Conservation (phyloP, 1,140 invertebrate species). For the Drosophila leontia region DNA sequence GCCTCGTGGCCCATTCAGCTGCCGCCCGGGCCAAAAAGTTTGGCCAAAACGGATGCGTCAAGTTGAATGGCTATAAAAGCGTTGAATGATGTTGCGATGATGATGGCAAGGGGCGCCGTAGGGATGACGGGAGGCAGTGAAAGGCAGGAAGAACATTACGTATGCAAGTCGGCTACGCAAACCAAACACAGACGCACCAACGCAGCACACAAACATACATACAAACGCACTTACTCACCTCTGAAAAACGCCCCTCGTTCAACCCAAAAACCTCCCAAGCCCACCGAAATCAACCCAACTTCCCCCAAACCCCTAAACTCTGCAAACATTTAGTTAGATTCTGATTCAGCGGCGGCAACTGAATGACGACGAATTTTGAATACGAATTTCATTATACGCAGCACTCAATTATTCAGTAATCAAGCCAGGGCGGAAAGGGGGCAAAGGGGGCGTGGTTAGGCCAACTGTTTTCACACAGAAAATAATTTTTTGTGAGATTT, state of each 20-base stretch:
- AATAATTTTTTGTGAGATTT: background rate
- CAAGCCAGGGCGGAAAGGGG: conserved; percentile 49
- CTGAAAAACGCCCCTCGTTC: conserved; percentile 12
- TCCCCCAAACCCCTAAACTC: conserved; percentile 21
- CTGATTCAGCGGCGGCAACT: conserved; percentile 44
- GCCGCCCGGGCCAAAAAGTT: conserved; percentile 60
- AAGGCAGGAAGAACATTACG: conserved; percentile 56
- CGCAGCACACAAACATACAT: conserved; percentile 24
- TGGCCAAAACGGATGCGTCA: conserved; percentile 75
- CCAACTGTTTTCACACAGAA: conserved; percentile 7
- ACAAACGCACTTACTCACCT: conserved; percentile 43
- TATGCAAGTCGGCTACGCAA: conserved; percentile 80
- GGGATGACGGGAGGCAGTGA: background rate
- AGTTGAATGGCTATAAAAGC: conserved; percentile 82
- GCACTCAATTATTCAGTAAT: conserved; percentile 83
- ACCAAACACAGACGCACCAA: conserved; percentile 58
- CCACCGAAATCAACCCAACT: background rate
- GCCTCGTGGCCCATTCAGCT: conserved; percentile 40
- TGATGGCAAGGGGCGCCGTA: conserved; percentile 5
- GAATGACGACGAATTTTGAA: conserved; percentile 83
- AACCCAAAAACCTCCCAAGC: background rate
- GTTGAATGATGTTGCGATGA: conserved; percentile 71
- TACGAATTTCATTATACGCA: conserved; percentile 81
- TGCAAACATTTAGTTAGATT: conserved; percentile 72
- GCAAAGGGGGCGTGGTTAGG: conserved; percentile 10